phyloP scores from a whole-genome alignment of 2,888 invertebrate species.

The Branchipolynoe longqiensis region DNA sequence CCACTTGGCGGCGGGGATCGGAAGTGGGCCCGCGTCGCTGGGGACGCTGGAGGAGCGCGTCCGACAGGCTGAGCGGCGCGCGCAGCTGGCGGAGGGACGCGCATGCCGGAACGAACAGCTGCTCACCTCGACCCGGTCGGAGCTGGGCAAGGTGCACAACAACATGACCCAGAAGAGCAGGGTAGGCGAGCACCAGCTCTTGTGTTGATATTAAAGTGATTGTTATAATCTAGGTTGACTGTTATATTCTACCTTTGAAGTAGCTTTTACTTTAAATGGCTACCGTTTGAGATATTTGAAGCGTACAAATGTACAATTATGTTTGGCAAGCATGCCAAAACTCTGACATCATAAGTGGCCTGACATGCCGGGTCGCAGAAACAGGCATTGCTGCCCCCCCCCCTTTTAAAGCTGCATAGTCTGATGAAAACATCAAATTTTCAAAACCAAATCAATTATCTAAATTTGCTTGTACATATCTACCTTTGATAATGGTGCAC shows the following conservation, averaged over 20 bases:
- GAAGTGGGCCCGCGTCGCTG: constrained; percentile 61
- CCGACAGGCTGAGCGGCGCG: constrained; percentile 63
- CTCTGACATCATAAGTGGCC: too few relatives aligned
- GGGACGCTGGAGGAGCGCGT: constrained; percentile 61
- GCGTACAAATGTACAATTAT: too few relatives aligned
- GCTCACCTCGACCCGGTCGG: constrained; percentile 76
- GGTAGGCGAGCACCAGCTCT: constrained; percentile 67
- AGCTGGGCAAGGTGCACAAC: constrained; percentile 76
- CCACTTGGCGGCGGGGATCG: not conserved
- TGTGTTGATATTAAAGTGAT: not conserved
- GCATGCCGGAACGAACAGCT: constrained; percentile 69
- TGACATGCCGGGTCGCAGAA: not conserved
- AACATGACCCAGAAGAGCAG: constrained; percentile 76
- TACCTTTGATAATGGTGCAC: too few relatives aligned
- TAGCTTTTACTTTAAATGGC: too few relatives aligned
- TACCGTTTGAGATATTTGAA: too few relatives aligned
- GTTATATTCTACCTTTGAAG: too few relatives aligned
- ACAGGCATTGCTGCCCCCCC: not conserved
- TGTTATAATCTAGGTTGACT: not conserved
- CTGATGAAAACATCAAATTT: too few relatives aligned
- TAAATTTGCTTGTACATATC: too few relatives aligned
- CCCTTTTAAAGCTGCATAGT: too few relatives aligned
- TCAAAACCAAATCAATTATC: too few relatives aligned
- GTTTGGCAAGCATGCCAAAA: too few relatives aligned
- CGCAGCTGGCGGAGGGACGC: constrained; percentile 66